Evolutionary conservation across 2,113 vertebrate genomes (phyloP).

Genomic region (Podocnemis expansa): DNA sequence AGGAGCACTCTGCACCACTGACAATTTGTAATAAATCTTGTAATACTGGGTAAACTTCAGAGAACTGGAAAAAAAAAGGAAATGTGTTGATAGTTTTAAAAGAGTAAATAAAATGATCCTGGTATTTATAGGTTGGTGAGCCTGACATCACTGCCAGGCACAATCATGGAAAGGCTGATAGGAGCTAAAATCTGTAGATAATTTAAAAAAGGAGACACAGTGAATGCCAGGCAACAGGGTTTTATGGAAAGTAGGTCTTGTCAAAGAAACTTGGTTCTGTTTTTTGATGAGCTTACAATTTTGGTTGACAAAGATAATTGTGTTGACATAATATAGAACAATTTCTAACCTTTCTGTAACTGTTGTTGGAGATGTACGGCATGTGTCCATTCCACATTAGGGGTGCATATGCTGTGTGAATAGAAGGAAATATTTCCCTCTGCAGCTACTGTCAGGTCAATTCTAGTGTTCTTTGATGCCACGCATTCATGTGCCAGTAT

Average conservation of each 20-base stretch:
- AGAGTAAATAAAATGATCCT: neutral
- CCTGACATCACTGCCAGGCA: neutral
- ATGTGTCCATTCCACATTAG: no score
- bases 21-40: neutral
- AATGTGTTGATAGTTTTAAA: neutral
- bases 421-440: no score
- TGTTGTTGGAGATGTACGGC: no score
- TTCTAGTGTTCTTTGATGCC: no score
- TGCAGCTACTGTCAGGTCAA: no score
- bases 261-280: neutral
- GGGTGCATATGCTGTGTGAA: no score
- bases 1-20: neutral
- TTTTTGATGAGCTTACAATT: neutral
- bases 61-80: neutral
- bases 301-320: neutral
- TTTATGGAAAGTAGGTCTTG: neutral
- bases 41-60: neutral
- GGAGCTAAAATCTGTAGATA: neutral
- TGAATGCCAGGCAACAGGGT: neutral
- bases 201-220: neutral
- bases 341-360: no score
- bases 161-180: neutral
- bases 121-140: neutral
- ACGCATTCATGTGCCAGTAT: no score
- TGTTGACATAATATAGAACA: neutral